Base-by-base conservation (phyloP, 1,140 invertebrate species). In the Papilio aristodemus region DNA sequence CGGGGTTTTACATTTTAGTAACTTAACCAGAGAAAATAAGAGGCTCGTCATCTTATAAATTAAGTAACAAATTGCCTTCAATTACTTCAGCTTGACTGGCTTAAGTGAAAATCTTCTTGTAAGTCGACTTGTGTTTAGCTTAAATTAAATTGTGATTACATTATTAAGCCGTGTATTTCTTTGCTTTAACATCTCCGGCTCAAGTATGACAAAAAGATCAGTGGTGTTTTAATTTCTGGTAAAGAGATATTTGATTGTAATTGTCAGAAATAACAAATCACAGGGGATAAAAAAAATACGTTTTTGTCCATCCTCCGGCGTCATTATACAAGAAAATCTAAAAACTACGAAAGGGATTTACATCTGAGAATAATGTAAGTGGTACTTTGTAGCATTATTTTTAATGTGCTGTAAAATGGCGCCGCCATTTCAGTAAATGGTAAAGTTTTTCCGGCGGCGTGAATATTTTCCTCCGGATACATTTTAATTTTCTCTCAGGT, bases 401-500 rank as follows among this genome's bases (percentile, higher is more conserved):
- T 6, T 3, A 6, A 0, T 4, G 14, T 46, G 14, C 14, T 46
- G 14, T 46, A 22, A 50, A 50, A 50, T 22, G 22, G 0, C 17
- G 9, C 46, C 46, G 46, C 17, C 7, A 50, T 22, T 50, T 50
- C 4, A 11, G 19, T 50, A 22, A 50, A 19, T 25, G 43, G 17
- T 50, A 10, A 50, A 50, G 19, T 50, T 50, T 50, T 50, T 50
- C 46, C 46, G n/a, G 41, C 13, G 46, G 19, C 10, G 46, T 22
- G 46, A 50, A 22, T 50, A 22, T 50, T 50, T 50, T 50, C 10
- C 46, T 11, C 19, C 46, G 19, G 46, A 22, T 22, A 22, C 46
- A 50, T 9, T 50, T 50, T 50, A 19, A 50, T 50, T 50, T 50
- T 50, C 46, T 22, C 46, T 32, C 19, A 50, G 10, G 46, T 19